Conservation (phyloP, 2,888 invertebrate species). For the Xestia c-nigrum region DNA sequence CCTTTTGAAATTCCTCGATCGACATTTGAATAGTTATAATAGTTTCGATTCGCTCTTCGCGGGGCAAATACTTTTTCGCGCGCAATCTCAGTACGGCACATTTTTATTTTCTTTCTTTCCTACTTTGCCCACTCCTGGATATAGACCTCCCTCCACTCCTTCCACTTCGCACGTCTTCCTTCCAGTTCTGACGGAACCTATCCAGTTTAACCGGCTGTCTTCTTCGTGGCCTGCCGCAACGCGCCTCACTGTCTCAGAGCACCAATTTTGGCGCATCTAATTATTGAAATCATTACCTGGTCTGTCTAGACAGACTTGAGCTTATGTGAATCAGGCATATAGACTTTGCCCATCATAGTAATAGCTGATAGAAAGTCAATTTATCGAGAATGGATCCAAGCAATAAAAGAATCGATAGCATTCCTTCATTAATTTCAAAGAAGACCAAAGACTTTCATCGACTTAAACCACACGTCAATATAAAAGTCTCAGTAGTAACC, state of each 20-base stretch:
- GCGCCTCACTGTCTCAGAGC: neutral
- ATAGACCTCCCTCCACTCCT: neutral
- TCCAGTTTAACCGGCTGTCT: neutral
- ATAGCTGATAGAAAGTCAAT: neutral
- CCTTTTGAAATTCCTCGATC: neutral
- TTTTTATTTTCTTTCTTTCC: neutral
- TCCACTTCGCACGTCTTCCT: neutral
- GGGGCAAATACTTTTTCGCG: neutral
- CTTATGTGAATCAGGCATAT: neutral
- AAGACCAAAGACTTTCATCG: slow-evolving; percentile 6
- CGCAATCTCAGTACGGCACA: neutral
- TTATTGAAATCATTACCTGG: neutral
- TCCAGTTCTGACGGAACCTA: neutral
- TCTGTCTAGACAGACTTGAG: neutral
- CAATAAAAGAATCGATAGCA: slow-evolving; percentile 19
- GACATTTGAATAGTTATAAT: neutral
- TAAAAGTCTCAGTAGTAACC: slow-evolving; percentile 64
- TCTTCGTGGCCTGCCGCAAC: neutral
- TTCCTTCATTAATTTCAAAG: slow-evolving; percentile 23
- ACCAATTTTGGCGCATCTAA: neutral
- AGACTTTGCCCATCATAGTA: neutral
- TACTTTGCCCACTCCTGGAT: neutral
- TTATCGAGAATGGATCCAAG: neutral
- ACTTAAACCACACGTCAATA: slow-evolving; percentile 62
- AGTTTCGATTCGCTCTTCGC: neutral